A percentile compares a stretch with the other conserved stretches of the same genome.
Evolutionary conservation across 2,797 vertebrate genomes (phyloP).

Genomic region (Pygocentrus nattereri): DNA sequence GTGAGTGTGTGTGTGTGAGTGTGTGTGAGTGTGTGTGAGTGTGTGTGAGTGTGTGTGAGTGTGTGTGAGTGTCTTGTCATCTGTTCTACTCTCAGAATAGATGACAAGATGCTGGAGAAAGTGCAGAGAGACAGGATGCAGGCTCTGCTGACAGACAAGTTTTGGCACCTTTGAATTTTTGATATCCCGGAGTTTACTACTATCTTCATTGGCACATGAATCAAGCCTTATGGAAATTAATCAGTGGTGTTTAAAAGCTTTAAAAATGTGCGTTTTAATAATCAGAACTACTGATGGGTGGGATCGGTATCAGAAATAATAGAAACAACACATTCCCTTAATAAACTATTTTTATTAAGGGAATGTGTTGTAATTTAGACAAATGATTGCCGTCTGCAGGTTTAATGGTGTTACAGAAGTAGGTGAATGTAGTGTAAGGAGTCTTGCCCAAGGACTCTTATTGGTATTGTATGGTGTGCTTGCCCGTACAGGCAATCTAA

Average conservation of each 20-base stretch:
- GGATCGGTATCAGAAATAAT: no score
- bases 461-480: no score
- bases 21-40: slow-evolving; percentile 2
- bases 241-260: not conserved
- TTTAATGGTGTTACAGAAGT: no score
- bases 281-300: no score
- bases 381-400: no score
- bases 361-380: no score
- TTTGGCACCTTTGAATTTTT: not conserved
- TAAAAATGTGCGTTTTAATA: not conserved
- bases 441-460: no score
- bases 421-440: no score
- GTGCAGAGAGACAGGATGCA: not conserved
- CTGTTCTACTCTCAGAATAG: slow-evolving; percentile 8
- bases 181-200: not conserved
- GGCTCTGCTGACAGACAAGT: not conserved
- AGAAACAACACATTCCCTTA: no score
- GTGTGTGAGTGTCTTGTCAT: not conserved
- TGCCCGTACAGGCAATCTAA: no score
- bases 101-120: slow-evolving; percentile 1
- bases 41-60: not conserved
- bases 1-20: not conserved
- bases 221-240: not conserved
- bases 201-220: not conserved
- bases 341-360: no score